Evolutionary conservation across 2,797 vertebrate genomes (phyloP), one percentile per base, ranked within the genome.

Genomic region (Lophius americanus): DNA sequence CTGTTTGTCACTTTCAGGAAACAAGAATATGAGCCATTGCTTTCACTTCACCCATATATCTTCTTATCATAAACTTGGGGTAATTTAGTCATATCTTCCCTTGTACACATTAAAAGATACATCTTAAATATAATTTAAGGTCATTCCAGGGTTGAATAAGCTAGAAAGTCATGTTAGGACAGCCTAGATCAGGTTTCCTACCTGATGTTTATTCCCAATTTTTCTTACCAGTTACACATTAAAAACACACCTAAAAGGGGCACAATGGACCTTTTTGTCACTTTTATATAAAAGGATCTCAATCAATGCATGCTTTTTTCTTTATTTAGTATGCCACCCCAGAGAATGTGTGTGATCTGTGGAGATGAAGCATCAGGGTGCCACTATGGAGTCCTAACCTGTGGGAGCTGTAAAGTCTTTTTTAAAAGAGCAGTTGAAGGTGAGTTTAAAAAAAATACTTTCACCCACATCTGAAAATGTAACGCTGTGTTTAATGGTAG

Each of bases 401-500:
- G 98, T 61, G 98, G 98, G 60, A 99, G 98, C 88, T 99, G 98
- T 82, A 99, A 99, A 81, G 98, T 99, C 80, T 99, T 99, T 92
- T 99, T 99, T 88, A 99, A 99, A 89, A 95, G 98, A 87, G 98
- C 98, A 4, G 96, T 99, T 60, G 98, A 99, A 96, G 98, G 98
- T 98, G 93, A 89, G 93, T 52, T 13, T 6, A 2, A 46, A 48
- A 60, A 52, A 36, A 10, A 37, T 14, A 3, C 2, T 36, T 2
- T 13, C 8, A 32, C 0, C 6, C 5, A 32, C 7, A 60, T 66
- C 9, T 6, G 4, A 1, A 68, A 42, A 44, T 33, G 3, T 56
- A 3, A 59, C 62, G 36, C 35, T 8, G 6, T 47, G 11, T 37
- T 48, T 8, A 44, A 44, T 10, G 2, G 12, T 12, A 11, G 43